Percentiles rank a stretch among this genome's conserved stretches.
Evolutionary conservation across 1,140 invertebrate species (phyloP).

Genomic region (Oncopeltus fasciatus): DNA sequence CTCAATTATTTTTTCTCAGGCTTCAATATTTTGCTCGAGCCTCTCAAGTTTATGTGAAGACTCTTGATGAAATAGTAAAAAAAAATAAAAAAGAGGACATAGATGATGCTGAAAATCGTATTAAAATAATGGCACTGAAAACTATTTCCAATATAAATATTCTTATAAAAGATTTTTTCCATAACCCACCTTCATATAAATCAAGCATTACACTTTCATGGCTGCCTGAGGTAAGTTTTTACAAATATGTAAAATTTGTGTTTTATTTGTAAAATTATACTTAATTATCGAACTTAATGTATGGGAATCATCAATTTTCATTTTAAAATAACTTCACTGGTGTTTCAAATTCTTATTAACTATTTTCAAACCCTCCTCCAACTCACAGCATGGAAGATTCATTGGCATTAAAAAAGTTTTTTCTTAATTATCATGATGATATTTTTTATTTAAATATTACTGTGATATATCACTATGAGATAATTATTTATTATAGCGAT

Average conservation of each 20-base stretch:
- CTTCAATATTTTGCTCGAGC: slow-evolving; percentile 85
- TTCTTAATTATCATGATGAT: no score
- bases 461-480: no score
- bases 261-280: background rate
- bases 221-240: slow-evolving; percentile 43
- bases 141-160: slow-evolving; percentile 86
- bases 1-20: slow-evolving; percentile 31
- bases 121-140: slow-evolving; percentile 72
- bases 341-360: no score
- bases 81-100: slow-evolving; percentile 52
- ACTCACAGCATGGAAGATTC: no score
- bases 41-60: slow-evolving; percentile 83
- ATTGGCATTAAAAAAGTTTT: no score
- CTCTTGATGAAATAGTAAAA: slow-evolving; percentile 71
- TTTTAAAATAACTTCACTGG: no score
- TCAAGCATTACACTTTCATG: slow-evolving; percentile 73
- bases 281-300: background rate
- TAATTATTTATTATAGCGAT: no score
- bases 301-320: no score
- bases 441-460: no score
- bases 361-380: no score
- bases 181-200: slow-evolving; percentile 84
- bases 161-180: slow-evolving; percentile 87
- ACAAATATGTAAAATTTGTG: background rate
- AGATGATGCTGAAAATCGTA: slow-evolving; percentile 67